phyloP scores from a whole-genome alignment of 2,113 vertebrate species.

The Arizona elegans region DNA sequence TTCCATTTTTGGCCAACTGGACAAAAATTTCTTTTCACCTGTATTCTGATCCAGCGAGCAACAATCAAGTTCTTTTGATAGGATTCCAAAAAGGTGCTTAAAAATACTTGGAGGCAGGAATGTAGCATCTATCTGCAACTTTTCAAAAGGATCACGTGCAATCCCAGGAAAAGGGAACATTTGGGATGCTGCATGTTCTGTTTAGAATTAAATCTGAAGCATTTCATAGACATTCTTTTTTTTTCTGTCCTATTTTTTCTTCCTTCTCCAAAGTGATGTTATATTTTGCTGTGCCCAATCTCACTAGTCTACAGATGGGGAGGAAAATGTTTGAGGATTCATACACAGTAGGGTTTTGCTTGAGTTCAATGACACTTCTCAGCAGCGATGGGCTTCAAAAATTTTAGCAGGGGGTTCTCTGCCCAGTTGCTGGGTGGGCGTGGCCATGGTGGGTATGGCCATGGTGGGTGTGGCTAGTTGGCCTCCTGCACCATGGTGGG shows the following conservation, averaged over 20 bases:
- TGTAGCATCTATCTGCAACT: background rate
- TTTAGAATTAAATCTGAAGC: background rate
- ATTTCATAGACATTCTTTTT: background rate
- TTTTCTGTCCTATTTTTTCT: background rate
- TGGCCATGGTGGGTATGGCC: too few relatives aligned
- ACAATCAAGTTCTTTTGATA: background rate
- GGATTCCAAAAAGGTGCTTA: background rate
- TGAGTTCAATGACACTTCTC: background rate
- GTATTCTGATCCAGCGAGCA: background rate
- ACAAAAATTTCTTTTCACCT: background rate
- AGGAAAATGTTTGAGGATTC: background rate
- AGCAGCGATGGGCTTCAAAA: too few relatives aligned
- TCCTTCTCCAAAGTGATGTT: background rate
- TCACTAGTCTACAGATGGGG: background rate
- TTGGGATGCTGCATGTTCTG: background rate
- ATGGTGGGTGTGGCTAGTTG: too few relatives aligned
- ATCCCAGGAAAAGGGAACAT: background rate
- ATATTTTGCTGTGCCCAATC: background rate
- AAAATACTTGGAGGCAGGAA: background rate
- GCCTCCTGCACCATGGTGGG: too few relatives aligned
- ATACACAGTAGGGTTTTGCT: background rate
- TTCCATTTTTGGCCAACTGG: background rate
- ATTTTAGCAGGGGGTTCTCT: too few relatives aligned
- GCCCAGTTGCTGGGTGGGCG: too few relatives aligned
- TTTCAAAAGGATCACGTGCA: background rate